These are phyloP conservation scores for Pegoplata infirma DNA, from an alignment of 2,888 invertebrate species.

Conservation along the genomic window DNA sequence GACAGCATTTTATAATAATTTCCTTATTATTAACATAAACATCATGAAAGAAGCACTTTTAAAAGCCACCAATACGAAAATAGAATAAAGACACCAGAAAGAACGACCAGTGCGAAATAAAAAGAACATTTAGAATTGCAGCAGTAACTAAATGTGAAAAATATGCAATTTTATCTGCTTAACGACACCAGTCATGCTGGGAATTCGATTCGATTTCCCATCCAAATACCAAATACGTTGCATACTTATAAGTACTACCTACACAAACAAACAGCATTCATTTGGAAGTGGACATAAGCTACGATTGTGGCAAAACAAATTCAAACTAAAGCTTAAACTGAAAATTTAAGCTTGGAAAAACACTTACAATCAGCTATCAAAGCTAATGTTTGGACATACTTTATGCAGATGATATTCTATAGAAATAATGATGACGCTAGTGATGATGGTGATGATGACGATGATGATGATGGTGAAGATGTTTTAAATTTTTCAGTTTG, in stretches of 20 bases:
- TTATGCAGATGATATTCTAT: conserved; percentile 47
- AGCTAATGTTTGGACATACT: conserved; percentile 59
- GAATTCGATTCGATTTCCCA: conserved; percentile 65
- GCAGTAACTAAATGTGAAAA: conserved; percentile 57
- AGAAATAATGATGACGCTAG: conserved; percentile 43
- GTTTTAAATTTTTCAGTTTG: conserved; percentile 8
- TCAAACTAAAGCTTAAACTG: conserved; percentile 29
- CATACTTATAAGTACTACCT: conserved; percentile 20
- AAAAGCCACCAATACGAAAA: not conserved
- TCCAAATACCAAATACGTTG: conserved; percentile 56
- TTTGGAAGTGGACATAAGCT: not conserved
- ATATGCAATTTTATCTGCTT: conserved; percentile 65
- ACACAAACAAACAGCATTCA: conserved; percentile 34
- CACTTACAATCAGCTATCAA: conserved; percentile 46
- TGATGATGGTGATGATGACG: conserved; percentile 70
- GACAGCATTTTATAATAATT: conserved; percentile 39
- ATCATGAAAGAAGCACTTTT: conserved; percentile 25
- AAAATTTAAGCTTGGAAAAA: conserved; percentile 33
- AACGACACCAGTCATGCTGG: conserved; percentile 65
- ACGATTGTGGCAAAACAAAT: not conserved
- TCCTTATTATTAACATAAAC: conserved; percentile 29
- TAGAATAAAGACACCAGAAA: not conserved
- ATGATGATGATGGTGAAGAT: conserved; percentile 34
- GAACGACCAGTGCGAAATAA: not conserved
- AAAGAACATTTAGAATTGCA: conserved; percentile 32